Evolutionary conservation across 2,113 vertebrate genomes (phyloP).

Genomic region (Boulengeromyrus knoepffleri): DNA sequence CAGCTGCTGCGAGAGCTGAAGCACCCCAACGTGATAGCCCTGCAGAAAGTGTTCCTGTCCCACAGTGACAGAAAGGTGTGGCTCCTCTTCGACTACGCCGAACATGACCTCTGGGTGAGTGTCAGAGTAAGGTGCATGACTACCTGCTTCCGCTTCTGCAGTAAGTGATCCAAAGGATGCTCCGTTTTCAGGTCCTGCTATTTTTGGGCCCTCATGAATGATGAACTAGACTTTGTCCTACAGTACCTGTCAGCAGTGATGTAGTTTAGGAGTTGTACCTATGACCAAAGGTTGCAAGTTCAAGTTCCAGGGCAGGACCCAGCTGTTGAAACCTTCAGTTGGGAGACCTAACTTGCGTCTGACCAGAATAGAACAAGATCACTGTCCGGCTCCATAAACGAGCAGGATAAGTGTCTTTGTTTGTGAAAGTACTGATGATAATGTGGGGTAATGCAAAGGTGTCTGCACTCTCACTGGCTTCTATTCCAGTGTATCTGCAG

Average conservation of each 20-base stretch:
- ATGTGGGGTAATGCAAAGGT: not conserved
- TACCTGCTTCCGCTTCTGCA: not conserved
- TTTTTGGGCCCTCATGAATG: not conserved
- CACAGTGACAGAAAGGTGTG: slow-evolving; percentile 87
- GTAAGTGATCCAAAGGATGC: too few species aligned
- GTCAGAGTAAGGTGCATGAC: not conserved
- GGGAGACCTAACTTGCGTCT: not conserved
- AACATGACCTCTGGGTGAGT: slow-evolving; percentile 85
- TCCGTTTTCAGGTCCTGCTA: not conserved
- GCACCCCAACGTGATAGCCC: slow-evolving; percentile 80
- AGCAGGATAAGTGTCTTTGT: not conserved
- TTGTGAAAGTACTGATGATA: not conserved
- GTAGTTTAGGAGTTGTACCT: not conserved
- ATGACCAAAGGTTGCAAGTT: not conserved
- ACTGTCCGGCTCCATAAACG: not conserved
- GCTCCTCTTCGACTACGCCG: slow-evolving; percentile 85
- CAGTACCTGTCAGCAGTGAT: not conserved
- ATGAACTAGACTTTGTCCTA: not conserved
- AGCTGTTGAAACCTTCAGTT: not conserved
- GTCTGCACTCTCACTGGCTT: not conserved
- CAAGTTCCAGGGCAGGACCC: not conserved
- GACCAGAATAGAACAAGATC: not conserved
- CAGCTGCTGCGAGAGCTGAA: slow-evolving; percentile 84
- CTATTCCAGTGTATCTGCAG: not conserved
- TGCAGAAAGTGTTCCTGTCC: slow-evolving; percentile 87